Base-by-base conservation (phyloP, 92 coral and sea anemone species). In the Phenganax stokvisi region DNA sequence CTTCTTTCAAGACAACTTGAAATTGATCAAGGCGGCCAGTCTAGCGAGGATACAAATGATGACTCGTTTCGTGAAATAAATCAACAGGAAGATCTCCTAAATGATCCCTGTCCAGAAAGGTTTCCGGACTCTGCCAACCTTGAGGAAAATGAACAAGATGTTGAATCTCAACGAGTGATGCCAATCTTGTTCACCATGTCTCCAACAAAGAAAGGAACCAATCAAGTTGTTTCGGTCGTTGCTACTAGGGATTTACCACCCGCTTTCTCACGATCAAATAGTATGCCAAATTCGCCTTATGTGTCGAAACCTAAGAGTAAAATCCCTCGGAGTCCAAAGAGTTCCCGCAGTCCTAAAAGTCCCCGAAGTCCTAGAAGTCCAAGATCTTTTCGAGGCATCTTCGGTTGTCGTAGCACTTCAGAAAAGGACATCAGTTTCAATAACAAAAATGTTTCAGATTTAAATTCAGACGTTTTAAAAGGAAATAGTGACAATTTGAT, bases 131-230 rank as follows among this genome's bases (percentile, higher is more conserved):
- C 30, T 10, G 71, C 62, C 10, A 77, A 77, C 37, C 47, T 58
- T 20, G 12, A 17, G 3, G 81, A 77, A 77, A 64, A 62, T 57
- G 81, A 77, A 20, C 29, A 77, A 16, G 57, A 68, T 30, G 0
- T 77, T 25, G 81, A 77, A 37, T 62, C 71, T 30, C 81, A 77
- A 51, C 68, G 81, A 6, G 71, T 62, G 27, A 77, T 8, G 51
- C 81, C 81, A 2, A 77, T 77, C 30, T 57, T 77, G 25, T 77
- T 77, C 25, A 77, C 81, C 7, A 30, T 77, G n/a, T 77, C 81
- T 29, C 71, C 81, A 25, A 77, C 81, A 15, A 75, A 55, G 20
- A 75, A 75, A 60, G 81, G 81, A 20, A 37, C 17, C 12, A 62
- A 51, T 60, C 81, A 77, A 31, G 68, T 77, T 60, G 81, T 77